A percentile compares a stretch with the other conserved stretches of the same genome.
phyloP scores from a whole-genome alignment of 2,797 vertebrate species.

The Syndactyla subalaris region DNA sequence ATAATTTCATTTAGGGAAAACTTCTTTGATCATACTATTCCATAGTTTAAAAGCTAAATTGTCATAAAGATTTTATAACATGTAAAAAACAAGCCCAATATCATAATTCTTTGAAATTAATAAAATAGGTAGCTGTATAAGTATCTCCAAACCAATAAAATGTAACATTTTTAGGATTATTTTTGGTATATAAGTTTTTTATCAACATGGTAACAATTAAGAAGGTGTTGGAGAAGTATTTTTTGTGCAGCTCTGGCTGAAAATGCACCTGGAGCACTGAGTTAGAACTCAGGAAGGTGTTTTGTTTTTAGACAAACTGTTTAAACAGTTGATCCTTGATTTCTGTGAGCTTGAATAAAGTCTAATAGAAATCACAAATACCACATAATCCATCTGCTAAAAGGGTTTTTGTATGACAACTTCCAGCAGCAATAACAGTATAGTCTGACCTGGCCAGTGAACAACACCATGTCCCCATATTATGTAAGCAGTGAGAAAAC shows the following conservation, averaged over 20 bases:
- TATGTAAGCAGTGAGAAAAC: background rate
- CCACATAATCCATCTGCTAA: too few relatives aligned
- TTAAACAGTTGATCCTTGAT: background rate
- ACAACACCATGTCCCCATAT: background rate
- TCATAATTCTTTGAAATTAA: background rate
- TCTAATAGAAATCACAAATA: too few relatives aligned
- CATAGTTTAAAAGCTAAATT: background rate
- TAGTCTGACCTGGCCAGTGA: background rate
- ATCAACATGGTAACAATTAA: background rate
- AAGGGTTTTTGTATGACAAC: too few relatives aligned
- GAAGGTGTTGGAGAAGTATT: background rate
- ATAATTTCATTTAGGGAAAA: background rate
- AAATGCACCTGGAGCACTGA: background rate
- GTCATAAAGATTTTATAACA: background rate
- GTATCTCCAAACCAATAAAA: background rate
- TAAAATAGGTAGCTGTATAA: background rate
- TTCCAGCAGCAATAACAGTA: background rate
- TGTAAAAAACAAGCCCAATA: background rate
- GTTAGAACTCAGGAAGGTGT: background rate
- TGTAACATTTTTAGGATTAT: accelerated
- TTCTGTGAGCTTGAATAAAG: too few relatives aligned
- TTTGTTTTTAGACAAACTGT: background rate
- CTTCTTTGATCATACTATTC: background rate
- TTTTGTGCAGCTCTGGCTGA: background rate
- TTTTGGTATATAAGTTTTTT: background rate